phyloP scores from a whole-genome alignment of 2,888 invertebrate species.

The Chrysopilus asiliformis region DNA sequence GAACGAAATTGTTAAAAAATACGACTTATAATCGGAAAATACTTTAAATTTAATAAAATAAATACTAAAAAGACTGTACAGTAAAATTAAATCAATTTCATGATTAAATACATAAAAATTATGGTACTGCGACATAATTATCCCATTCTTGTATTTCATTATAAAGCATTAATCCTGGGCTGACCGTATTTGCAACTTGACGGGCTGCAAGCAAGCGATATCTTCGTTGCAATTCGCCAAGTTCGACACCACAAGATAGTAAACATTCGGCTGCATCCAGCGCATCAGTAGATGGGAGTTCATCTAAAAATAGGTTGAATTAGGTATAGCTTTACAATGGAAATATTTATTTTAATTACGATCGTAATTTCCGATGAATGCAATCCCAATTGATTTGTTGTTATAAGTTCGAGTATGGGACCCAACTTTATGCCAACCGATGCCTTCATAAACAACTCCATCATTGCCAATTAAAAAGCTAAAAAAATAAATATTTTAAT shows the following conservation, averaged over 20 bases:
- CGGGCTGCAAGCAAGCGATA: constrained; percentile 37
- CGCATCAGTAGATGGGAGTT: constrained; percentile 30
- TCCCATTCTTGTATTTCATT: constrained; percentile 39
- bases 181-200: constrained; percentile 35
- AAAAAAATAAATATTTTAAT: too few relatives aligned
- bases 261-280: constrained; percentile 33
- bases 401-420: constrained; percentile 48
- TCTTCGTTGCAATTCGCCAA: constrained; percentile 31
- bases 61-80: too few relatives aligned
- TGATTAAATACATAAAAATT: background rate
- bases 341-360: too few relatives aligned
- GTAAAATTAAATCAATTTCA: background rate
- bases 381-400: constrained; percentile 45
- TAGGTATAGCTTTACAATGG: too few relatives aligned
- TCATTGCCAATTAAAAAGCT: constrained; percentile 51
- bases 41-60: too few relatives aligned
- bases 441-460: constrained; percentile 50
- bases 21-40: too few relatives aligned
- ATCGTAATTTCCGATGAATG: constrained; percentile 43
- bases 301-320: constrained; percentile 25
- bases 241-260: constrained; percentile 34
- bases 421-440: constrained; percentile 48
- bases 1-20: too few relatives aligned
- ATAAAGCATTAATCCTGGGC: constrained; percentile 39
- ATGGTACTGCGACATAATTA: constrained; percentile 22